Percentiles rank a stretch among this genome's conserved stretches.
phyloP scores from a whole-genome alignment of 2,888 invertebrate genomes.

The Amphimallon solstitiale region DNA sequence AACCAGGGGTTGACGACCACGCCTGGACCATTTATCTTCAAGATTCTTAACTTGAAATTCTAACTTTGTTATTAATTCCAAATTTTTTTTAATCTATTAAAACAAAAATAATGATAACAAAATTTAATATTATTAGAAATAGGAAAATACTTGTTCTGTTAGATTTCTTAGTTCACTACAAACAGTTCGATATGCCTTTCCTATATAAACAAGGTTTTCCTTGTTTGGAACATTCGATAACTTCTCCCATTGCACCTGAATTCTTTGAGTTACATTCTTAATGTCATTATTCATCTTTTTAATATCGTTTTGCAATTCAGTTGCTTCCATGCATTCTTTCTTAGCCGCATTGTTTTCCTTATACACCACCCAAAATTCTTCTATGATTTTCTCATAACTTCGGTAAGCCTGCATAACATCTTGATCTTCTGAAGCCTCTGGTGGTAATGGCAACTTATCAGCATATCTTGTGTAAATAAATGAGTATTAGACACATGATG shows the following conservation, averaged over 20 bases:
- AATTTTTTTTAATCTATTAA: constrained; percentile 66
- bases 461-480: constrained; percentile 43
- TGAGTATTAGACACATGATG: background rate
- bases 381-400: constrained; percentile 78
- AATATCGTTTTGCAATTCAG: constrained; percentile 85
- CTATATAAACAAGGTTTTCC: constrained; percentile 70
- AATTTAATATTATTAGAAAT: background rate
- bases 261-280: constrained; percentile 46
- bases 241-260: constrained; percentile 63
- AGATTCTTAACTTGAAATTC: constrained; percentile 46
- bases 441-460: constrained; percentile 47
- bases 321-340: constrained; percentile 70
- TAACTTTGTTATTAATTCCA: constrained; percentile 65
- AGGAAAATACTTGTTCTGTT: constrained; percentile 44
- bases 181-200: constrained; percentile 63
- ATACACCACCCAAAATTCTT: constrained; percentile 69
- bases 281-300: constrained; percentile 85
- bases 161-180: constrained; percentile 47
- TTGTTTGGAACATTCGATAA: constrained; percentile 74
- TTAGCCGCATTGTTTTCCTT: constrained; percentile 50
- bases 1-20: constrained; percentile 41
- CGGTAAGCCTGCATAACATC: constrained; percentile 77
- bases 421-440: constrained; percentile 72
- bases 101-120: background rate
- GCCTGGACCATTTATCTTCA: constrained; percentile 42